phyloP scores from a whole-genome alignment of 2,113 vertebrate species.

The Nasalis larvatus region DNA sequence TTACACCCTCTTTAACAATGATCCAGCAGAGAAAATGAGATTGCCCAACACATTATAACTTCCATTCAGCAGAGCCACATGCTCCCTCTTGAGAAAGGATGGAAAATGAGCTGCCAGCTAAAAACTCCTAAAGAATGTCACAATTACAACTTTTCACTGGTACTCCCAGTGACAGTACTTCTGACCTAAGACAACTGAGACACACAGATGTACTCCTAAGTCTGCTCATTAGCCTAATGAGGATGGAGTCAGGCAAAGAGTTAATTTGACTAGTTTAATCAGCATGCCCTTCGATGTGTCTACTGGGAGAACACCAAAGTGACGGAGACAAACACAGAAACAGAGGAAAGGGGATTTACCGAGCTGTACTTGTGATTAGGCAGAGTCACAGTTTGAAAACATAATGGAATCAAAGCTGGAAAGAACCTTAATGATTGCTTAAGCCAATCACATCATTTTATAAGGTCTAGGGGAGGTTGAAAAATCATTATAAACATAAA shows the following conservation, averaged over 20 bases:
- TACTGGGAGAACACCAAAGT: constrained; percentile 68
- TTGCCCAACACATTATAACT: constrained; percentile 25
- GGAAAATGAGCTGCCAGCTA: constrained; percentile 72
- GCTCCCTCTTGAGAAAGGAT: constrained; percentile 75
- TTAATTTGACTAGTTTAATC: constrained; percentile 79
- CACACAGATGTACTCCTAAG: constrained; percentile 49
- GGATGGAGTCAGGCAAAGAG: constrained; percentile 76
- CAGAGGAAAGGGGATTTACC: constrained; percentile 41
- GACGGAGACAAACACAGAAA: constrained; percentile 61
- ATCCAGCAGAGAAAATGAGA: constrained; percentile 68
- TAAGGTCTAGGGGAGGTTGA: constrained; percentile 38
- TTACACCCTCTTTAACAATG: constrained; percentile 66
- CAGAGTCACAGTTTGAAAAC: constrained; percentile 37
- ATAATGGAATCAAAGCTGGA: constrained; percentile 45
- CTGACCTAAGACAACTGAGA: constrained; percentile 64
- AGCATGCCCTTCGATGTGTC: constrained; percentile 56
- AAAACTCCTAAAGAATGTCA: constrained; percentile 45
- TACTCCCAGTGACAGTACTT: constrained; percentile 54
- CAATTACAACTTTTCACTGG: constrained; percentile 58
- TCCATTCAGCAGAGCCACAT: constrained; percentile 5
- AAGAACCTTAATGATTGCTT: constrained; percentile 47
- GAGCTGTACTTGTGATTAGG: constrained; percentile 54
- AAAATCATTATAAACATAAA: constrained; percentile 38
- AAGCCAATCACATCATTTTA: not conserved
- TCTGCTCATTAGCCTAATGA: constrained; percentile 83